These are phyloP conservation scores for Dinothrombium tinctorium DNA, from an alignment of 1,140 invertebrate species.

Conservation along the genomic window DNA sequence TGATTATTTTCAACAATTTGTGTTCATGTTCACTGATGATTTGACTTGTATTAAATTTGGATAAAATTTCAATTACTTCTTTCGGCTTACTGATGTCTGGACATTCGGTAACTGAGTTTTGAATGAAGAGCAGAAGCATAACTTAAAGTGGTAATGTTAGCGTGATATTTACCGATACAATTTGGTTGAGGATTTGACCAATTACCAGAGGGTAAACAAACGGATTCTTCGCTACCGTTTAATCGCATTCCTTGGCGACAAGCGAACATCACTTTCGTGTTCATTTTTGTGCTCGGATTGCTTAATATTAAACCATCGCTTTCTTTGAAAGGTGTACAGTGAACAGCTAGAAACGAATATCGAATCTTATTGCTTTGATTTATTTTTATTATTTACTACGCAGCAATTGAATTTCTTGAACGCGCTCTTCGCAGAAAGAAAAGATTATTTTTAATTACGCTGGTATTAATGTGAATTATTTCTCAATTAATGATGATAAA, in stretches of 20 bases:
- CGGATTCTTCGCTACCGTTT: slow-evolving; percentile 40
- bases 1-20: not conserved
- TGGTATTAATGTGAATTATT: no score
- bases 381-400: not conserved
- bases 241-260: slow-evolving; percentile 58
- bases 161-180: slow-evolving; percentile 40
- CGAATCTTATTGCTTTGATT: slow-evolving; percentile 1
- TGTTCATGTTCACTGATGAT: no score
- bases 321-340: slow-evolving; percentile 40
- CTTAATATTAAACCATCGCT: slow-evolving; percentile 41
- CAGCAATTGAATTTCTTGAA: no score
- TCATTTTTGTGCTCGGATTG: slow-evolving; percentile 41
- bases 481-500: no score
- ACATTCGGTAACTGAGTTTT: no score
- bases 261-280: slow-evolving; percentile 41
- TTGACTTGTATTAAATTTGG: slow-evolving; percentile 3
- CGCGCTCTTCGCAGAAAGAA: no score
- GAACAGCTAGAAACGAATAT: slow-evolving; percentile 29
- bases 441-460: no score
- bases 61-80: slow-evolving; percentile 7
- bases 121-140: no score
- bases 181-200: slow-evolving; percentile 53
- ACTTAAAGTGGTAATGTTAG: no score
- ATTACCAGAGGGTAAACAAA: slow-evolving; percentile 51
- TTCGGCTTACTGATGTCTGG: no score